phyloP scores from a whole-genome alignment of 2,888 invertebrate genomes.

The Polymixis lichenea region DNA sequence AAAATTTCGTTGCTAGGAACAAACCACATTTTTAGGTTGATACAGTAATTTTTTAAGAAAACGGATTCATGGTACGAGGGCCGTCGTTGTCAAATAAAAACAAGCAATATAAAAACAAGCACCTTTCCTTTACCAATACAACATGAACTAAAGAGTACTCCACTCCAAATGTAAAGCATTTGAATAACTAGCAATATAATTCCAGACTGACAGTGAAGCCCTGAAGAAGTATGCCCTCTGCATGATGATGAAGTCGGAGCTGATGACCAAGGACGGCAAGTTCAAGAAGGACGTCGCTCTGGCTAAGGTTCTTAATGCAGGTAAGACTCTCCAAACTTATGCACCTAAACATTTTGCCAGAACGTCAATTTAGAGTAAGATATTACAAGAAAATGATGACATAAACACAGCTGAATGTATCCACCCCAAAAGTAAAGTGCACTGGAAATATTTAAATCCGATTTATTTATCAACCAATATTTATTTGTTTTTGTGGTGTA shows the following conservation, averaged over 20 bases:
- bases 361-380: background rate
- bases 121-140: background rate
- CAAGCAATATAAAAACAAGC: too few species aligned
- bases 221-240: slow-evolving; percentile 88
- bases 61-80: too few species aligned
- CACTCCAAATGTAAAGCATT: background rate
- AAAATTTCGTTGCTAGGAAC: background rate
- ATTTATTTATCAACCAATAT: background rate
- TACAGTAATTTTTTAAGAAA: too few species aligned
- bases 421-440: background rate
- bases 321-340: slow-evolving; percentile 69
- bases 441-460: background rate
- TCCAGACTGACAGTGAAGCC: slow-evolving; percentile 84
- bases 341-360: background rate
- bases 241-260: slow-evolving; percentile 87
- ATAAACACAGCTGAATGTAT: background rate
- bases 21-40: background rate
- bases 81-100: too few species aligned
- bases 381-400: background rate
- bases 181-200: background rate
- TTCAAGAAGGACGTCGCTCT: slow-evolving; percentile 89
- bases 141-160: background rate
- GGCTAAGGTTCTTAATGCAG: slow-evolving; percentile 86
- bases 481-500: too few species aligned
- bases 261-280: slow-evolving; percentile 89